Percentiles rank a stretch among this genome's conserved stretches.
These are phyloP conservation scores for Sandelia bainsii DNA, from an alignment of 2,797 vertebrate species.

Conservation along the genomic window DNA sequence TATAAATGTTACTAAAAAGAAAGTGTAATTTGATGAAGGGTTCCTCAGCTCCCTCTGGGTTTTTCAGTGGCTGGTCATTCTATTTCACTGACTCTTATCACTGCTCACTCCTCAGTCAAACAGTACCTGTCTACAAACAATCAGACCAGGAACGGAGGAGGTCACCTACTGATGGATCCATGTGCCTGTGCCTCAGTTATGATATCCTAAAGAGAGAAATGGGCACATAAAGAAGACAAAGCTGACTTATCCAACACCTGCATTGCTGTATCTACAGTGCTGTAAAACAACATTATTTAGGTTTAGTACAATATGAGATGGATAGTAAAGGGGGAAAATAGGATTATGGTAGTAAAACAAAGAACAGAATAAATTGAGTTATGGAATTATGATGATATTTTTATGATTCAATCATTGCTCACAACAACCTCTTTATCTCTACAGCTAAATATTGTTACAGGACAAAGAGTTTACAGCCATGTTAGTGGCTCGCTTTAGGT, in stretches of 20 bases:
- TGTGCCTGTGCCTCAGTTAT: slow-evolving; percentile 60
- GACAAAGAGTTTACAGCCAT: not conserved
- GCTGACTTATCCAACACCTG: slow-evolving; percentile 42
- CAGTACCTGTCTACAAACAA: slow-evolving; percentile 72
- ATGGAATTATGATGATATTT: slow-evolving; percentile 53
- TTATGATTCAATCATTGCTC: slow-evolving; percentile 66
- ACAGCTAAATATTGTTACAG: slow-evolving; percentile 5
- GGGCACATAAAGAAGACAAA: slow-evolving; percentile 75
- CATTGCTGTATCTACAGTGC: slow-evolving; percentile 56
- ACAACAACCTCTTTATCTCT: slow-evolving; percentile 51
- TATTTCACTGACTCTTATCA: slow-evolving; percentile 66
- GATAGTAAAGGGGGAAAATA: slow-evolving; percentile 56
- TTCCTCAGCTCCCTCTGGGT: slow-evolving; percentile 33
- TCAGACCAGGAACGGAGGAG: slow-evolving; percentile 63
- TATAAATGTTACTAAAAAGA: slow-evolving; percentile 65
- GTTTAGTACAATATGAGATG: slow-evolving; percentile 43
- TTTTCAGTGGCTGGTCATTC: slow-evolving; percentile 45
- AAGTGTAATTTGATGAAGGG: slow-evolving; percentile 45
- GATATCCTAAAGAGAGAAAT: slow-evolving; percentile 75
- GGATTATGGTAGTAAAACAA: slow-evolving; percentile 68
- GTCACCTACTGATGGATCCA: slow-evolving; percentile 68
- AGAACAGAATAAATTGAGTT: slow-evolving; percentile 53
- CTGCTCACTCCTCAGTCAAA: slow-evolving; percentile 56
- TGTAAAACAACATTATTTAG: slow-evolving; percentile 73
- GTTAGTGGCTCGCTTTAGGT: too few relatives aligned